Percentiles rank a stretch among this genome's conserved stretches.
These are phyloP conservation scores for Elaphurus davidianus DNA, from an alignment of 2,113 vertebrate genomes.

Conservation along the genomic window DNA sequence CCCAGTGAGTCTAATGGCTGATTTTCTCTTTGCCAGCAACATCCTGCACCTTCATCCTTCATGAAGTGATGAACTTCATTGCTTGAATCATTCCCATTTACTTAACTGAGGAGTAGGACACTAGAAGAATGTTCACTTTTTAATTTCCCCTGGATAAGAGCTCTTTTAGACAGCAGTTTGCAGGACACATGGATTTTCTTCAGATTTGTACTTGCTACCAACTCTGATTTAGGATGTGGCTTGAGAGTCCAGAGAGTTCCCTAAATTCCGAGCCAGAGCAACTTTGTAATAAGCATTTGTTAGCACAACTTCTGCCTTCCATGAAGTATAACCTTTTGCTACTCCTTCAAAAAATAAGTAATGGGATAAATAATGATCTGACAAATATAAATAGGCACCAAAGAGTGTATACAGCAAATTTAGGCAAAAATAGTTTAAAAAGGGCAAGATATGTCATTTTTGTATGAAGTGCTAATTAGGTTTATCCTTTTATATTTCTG, in stretches of 20 bases:
- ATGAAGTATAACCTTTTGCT: conserved; percentile 28
- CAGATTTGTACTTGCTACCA: neutral
- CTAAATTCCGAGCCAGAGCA: neutral
- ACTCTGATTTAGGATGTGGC: neutral
- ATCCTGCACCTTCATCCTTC: too few species aligned
- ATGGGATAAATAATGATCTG: too few species aligned
- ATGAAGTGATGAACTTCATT: conserved; percentile 90
- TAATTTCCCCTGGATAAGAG: conserved; percentile 48
- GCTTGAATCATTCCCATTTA: conserved; percentile 83
- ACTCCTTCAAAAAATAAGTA: too few species aligned
- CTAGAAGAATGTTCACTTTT: conserved; percentile 22
- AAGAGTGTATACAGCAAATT: too few species aligned
- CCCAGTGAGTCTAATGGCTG: neutral
- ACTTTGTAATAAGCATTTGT: conserved; percentile 7
- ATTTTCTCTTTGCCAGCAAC: too few species aligned
- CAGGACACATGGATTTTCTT: neutral
- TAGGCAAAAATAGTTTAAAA: too few species aligned
- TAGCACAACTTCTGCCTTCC: neutral
- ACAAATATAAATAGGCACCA: too few species aligned
- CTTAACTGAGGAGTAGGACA: conserved; percentile 26
- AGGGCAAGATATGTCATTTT: too few species aligned
- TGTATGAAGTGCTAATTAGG: too few species aligned
- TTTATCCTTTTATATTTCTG: too few species aligned
- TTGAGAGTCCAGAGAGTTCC: neutral
- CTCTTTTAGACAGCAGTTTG: conserved; percentile 26